These are phyloP conservation scores for Labeo rohita DNA, from an alignment of 2,113 vertebrate species.

Conservation along the genomic window DNA sequence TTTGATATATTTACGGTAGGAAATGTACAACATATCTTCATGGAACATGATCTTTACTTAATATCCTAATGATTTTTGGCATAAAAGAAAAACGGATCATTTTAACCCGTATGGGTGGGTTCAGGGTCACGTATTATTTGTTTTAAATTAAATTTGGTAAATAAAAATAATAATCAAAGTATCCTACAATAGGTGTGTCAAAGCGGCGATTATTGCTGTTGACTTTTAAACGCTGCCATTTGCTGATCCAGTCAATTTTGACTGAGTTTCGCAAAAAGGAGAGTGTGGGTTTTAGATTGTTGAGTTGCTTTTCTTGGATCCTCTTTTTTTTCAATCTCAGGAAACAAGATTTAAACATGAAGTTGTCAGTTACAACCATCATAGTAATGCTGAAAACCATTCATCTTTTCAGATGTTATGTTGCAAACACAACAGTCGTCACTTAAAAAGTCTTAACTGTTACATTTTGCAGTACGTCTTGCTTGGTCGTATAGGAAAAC, in stretches of 20 bases:
- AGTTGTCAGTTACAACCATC: background rate
- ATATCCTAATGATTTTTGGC: no score
- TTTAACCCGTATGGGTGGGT: no score
- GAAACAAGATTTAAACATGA: background rate
- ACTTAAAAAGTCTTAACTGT: background rate
- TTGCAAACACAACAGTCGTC: background rate
- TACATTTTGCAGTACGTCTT: background rate
- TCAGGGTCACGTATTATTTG: background rate
- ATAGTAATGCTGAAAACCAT: slow-evolving; percentile 9
- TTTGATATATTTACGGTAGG: no score
- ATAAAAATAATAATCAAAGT: background rate
- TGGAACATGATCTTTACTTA: no score
- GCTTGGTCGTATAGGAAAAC: background rate
- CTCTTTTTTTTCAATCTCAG: background rate
- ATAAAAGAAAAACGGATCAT: no score
- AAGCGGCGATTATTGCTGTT: background rate
- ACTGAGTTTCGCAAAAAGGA: background rate
- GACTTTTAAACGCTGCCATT: background rate
- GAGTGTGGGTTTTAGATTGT: background rate
- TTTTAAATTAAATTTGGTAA: background rate
- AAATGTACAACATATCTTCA: no score
- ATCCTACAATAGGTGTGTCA: background rate
- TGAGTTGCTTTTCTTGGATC: background rate
- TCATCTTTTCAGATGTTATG: slow-evolving; percentile 3
- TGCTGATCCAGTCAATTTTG: background rate